Base-by-base conservation (phyloP, 2,888 invertebrate genomes). In the Mactromeris polynyma region DNA sequence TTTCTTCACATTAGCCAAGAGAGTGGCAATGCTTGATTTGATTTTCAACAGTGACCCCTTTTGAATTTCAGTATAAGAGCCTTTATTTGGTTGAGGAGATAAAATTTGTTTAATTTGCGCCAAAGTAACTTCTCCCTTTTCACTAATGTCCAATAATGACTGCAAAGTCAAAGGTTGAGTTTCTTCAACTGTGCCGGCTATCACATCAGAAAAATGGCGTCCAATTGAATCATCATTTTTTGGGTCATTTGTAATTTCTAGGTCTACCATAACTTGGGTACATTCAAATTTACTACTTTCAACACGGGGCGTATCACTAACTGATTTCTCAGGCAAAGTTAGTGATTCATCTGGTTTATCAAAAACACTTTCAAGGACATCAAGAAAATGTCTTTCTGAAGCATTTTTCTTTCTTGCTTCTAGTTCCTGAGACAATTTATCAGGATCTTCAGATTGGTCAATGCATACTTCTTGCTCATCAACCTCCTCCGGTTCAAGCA, bases 381-480 rank as follows among this genome's bases (percentile, higher is more conserved):
- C 93, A 26, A 90, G 82, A 81, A 93, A 93, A 90, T 93, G 93
- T 87, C 93, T 90, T 81, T 93, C 92, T 46, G 58, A 36, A 51
- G 69, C 64, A 21, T 42, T 54, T 81, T 89, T 90, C 69, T 81
- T 64, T 42, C 19, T 19, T 38, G n/a, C n/a, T 69, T 64, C 64
- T 1, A 40, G 2, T n/a, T 69, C 19, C 36, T 73, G 26, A 73
- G 19, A 11, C 36, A 33, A 33, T 73, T 73, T 17, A 73, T 26
- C 36, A 73, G 33, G 17, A 36, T 33, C 36, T 11, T 73, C 73
- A 19, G 14, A 11, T 36, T 19, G 33, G 33, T 36, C 73, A 7
- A 73, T 33, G 19, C 33, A 33, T 36, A 73, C 19, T 54, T 84
- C 69, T 33, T 40, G 26, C 36, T 77, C 36, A 58, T 85, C 40